Evolutionary conservation across 2,797 vertebrate species (phyloP).

Genomic region (Synanceia verrucosa): DNA sequence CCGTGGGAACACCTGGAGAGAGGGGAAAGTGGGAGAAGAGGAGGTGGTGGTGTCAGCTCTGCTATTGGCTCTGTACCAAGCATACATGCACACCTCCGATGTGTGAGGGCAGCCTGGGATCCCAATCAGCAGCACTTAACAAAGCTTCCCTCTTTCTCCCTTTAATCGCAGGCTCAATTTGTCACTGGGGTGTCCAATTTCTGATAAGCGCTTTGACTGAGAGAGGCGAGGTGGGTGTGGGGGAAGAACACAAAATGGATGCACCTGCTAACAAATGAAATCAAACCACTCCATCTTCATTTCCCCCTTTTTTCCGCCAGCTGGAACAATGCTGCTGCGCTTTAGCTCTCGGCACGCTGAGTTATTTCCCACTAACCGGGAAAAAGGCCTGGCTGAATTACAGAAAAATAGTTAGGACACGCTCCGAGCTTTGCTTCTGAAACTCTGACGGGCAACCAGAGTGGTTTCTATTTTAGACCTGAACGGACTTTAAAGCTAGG

Average conservation of each 20-base stretch:
- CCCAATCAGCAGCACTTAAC: constrained; percentile 81
- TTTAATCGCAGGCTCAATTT: constrained; percentile 84
- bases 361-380: constrained; percentile 65
- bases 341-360: constrained; percentile 62
- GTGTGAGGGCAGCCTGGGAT: constrained; percentile 73
- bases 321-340: constrained; percentile 75
- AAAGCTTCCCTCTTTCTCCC: constrained; percentile 79
- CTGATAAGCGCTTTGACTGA: constrained; percentile 78
- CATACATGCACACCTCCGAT: constrained; percentile 51
- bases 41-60: constrained; percentile 63
- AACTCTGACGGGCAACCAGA: constrained; percentile 10
- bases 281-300: constrained; percentile 82
- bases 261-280: constrained; percentile 87
- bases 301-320: constrained; percentile 68
- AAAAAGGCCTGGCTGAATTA: constrained; percentile 39
- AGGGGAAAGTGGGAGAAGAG: constrained; percentile 64
- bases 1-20: constrained; percentile 82
- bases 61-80: constrained; percentile 69
- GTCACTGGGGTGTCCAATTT: constrained; percentile 85
- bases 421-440: constrained; percentile 33
- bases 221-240: constrained; percentile 65
- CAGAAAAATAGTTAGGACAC: constrained; percentile 38
- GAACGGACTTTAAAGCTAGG: neutral
- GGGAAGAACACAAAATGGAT: constrained; percentile 81
- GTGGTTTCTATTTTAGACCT: constrained; percentile 17